These are phyloP conservation scores for Vireo altiloquus DNA, from an alignment of 2,113 vertebrate genomes.

Conservation along the genomic window DNA sequence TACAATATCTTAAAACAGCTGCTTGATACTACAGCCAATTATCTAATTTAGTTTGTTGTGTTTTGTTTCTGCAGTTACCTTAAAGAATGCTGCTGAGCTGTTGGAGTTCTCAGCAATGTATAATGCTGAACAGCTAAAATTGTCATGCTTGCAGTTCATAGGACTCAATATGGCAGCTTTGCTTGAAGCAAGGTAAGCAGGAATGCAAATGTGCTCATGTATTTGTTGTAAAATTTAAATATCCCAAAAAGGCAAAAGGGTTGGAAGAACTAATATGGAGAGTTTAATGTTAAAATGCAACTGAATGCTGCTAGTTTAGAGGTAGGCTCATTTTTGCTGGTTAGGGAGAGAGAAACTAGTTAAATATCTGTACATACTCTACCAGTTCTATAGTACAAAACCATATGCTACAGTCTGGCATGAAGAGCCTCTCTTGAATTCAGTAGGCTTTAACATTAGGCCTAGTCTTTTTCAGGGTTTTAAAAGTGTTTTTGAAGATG, in stretches of 20 bases:
- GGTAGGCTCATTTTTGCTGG: neutral
- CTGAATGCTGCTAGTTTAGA: neutral
- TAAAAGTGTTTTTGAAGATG: neutral
- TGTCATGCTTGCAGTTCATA: conserved; percentile 94
- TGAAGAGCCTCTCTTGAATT: neutral
- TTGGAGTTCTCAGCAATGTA: conserved; percentile 91
- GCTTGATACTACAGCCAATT: neutral
- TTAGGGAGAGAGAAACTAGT: neutral
- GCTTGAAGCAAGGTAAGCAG: conserved; percentile 88
- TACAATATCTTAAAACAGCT: neutral
- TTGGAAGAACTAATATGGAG: neutral
- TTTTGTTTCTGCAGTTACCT: conserved; percentile 79
- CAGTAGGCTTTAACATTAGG: neutral
- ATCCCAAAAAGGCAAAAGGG: neutral
- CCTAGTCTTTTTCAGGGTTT: neutral
- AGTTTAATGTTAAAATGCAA: neutral
- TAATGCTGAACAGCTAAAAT: conserved; percentile 90
- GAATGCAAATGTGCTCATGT: neutral
- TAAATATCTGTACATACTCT: neutral
- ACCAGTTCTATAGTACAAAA: neutral
- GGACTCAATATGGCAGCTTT: conserved; percentile 91
- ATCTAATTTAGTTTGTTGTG: neutral
- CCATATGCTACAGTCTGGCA: neutral
- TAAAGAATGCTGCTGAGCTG: conserved; percentile 91
- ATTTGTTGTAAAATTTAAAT: neutral